phyloP scores from a whole-genome alignment of 2,797 vertebrate species.

The Okamejei kenojei region DNA sequence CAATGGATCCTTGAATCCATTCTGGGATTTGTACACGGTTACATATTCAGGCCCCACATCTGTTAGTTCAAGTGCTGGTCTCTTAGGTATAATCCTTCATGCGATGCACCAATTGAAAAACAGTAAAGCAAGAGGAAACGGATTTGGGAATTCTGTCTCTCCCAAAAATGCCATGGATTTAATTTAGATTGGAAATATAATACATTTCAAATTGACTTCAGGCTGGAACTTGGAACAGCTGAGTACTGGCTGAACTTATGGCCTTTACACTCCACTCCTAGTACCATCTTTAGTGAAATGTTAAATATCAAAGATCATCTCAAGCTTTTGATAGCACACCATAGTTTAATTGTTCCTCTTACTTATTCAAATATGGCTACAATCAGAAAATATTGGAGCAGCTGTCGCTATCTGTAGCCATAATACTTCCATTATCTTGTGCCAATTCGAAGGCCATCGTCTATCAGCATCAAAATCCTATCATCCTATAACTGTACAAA shows the following conservation, averaged over 20 bases:
- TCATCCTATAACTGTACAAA: constrained; percentile 66
- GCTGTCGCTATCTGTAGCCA: constrained; percentile 65
- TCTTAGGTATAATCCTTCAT: not conserved
- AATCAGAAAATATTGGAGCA: constrained; percentile 68
- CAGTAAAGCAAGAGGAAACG: not conserved
- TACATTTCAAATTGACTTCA: not conserved
- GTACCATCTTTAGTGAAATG: not conserved
- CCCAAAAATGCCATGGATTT: not conserved
- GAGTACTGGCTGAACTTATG: not conserved
- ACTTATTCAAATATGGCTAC: constrained; percentile 43
- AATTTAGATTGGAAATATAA: not conserved
- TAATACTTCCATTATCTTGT: constrained; percentile 61
- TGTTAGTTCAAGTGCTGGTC: not conserved
- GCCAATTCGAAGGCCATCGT: constrained; percentile 50
- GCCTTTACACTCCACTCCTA: not conserved
- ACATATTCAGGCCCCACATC: not conserved
- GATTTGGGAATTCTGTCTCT: not conserved
- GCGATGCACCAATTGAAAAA: not conserved
- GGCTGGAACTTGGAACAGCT: not conserved
- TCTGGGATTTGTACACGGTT: not conserved
- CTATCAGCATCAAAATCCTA: constrained; percentile 64
- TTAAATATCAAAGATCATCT: not conserved
- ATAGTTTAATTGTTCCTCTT: constrained; percentile 40
- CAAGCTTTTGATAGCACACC: not conserved
- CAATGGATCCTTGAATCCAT: not conserved